Base-by-base conservation (phyloP, 2,797 vertebrate genomes). In the Anguilla anguilla region DNA sequence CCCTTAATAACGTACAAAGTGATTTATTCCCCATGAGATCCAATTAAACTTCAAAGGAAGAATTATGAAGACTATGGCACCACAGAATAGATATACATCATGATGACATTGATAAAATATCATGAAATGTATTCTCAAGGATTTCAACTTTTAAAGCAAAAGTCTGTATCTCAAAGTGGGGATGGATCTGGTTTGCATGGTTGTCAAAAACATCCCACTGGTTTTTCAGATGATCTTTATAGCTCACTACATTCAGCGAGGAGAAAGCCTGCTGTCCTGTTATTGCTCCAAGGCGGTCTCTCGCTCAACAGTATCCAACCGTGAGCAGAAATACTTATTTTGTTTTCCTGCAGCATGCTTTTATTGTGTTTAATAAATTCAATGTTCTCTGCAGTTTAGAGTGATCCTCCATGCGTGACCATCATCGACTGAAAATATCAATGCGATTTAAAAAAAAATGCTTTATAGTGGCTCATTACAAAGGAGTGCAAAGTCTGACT, bases 41-140 rank as follows among this genome's bases (percentile, higher is more conserved):
- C 25, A 59, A n/a, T 83, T 89, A 87, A 88, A 74, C 89, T 89
- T 89, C 81, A 81, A 61, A 82, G 74, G 57, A 87, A 85, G 17
- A 43, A 39, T 79, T 64, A 72, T 57, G 88, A 72, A 84, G 28
- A 39, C 86, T 25, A 79, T 51, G 19, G 53, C 19, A 59, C 87
- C 57, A 53, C 28, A 77, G 79, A 82, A 51, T 6, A 49, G 43
- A 82, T 82, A 51, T 82, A 19, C 53, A 85, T 59, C 83, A 85
- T 9, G 28, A 39, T 85, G 35, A 31, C 57, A 39, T 59, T 85
- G 55, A 85, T 64, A 39, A 35, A 85, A 85, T 51, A 82, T 51
- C 46, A 82, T 51, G 22, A 82, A 82, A 49, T n/a, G 79, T 13
- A 82, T 77, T 82, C 22, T 82, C 79, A 51, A 82, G 79, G 43